These are phyloP conservation scores for Piscicola geometra DNA, from an alignment of 2,888 invertebrate genomes.

Conservation along the genomic window DNA sequence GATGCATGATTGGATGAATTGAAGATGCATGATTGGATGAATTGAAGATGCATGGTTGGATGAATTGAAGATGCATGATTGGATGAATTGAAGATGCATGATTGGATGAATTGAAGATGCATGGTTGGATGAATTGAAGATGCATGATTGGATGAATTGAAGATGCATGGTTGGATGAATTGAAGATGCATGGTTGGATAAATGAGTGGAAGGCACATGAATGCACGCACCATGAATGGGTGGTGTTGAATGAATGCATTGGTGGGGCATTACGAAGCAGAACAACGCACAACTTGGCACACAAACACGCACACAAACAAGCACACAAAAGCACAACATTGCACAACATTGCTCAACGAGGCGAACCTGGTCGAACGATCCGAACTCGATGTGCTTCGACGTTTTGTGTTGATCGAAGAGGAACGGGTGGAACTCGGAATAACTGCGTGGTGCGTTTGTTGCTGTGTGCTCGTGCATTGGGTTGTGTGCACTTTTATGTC, in stretches of 20 bases:
- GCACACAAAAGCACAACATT: background rate
- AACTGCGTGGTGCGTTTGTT: conserved; percentile 54
- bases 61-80: background rate
- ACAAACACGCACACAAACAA: too few relatives aligned
- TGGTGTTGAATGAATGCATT: too few relatives aligned
- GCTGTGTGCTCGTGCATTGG: background rate
- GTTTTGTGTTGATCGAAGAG: conserved; percentile 70
- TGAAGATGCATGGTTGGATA: too few relatives aligned
- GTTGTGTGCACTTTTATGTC: background rate
- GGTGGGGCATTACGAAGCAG: too few relatives aligned
- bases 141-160: too few relatives aligned
- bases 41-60: too few relatives aligned
- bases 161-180: too few relatives aligned
- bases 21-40: too few relatives aligned
- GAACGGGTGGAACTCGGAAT: conserved; percentile 89
- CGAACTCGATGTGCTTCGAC: conserved; percentile 64
- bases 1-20: background rate
- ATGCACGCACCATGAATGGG: too few relatives aligned
- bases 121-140: background rate
- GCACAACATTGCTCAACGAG: background rate
- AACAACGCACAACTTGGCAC: too few relatives aligned
- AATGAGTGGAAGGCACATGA: too few relatives aligned
- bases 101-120: background rate
- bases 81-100: background rate
- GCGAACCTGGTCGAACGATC: conserved; percentile 67